A percentile compares a stretch with the other conserved stretches of the same genome.
phyloP scores from a whole-genome alignment of 2,797 vertebrate genomes.

The Macropodus opercularis region DNA sequence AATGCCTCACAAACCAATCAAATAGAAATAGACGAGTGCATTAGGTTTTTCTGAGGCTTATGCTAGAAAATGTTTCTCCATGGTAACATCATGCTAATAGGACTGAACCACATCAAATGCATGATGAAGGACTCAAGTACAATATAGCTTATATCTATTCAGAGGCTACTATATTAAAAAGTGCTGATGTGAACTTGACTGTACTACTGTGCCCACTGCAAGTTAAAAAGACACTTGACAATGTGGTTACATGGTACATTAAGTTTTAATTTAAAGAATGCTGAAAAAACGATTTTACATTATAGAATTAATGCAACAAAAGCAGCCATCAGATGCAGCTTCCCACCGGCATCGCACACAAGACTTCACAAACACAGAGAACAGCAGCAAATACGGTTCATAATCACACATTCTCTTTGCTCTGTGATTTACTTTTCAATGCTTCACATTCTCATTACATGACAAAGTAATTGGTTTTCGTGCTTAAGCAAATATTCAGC shows the following conservation, averaged over 20 bases:
- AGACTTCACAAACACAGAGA: constrained; percentile 37
- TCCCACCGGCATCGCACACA: constrained; percentile 33
- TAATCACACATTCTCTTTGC: constrained; percentile 53
- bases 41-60: background rate
- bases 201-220: constrained; percentile 1
- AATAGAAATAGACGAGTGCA: constrained; percentile 8
- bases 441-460: constrained; percentile 59
- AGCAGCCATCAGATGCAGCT: constrained; percentile 44
- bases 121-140: background rate
- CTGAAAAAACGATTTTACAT: constrained; percentile 44
- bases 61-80: constrained; percentile 7
- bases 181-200: constrained; percentile 6
- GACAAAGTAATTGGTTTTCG: constrained; percentile 20
- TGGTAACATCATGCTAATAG: background rate
- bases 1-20: constrained; percentile 22
- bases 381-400: constrained; percentile 45
- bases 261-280: constrained; percentile 49
- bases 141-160: constrained; percentile 1
- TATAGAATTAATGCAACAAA: constrained; percentile 43
- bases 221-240: constrained; percentile 24
- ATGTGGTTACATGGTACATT: constrained; percentile 54
- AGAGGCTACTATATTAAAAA: background rate
- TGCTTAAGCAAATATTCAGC: constrained; percentile 22
- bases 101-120: background rate
- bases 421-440: constrained; percentile 33